A percentile compares a stretch with the other conserved stretches of the same genome.
These are phyloP conservation scores for Schizopygopsis pylzovi DNA, from an alignment of 2,797 vertebrate genomes.

Conservation along the genomic window DNA sequence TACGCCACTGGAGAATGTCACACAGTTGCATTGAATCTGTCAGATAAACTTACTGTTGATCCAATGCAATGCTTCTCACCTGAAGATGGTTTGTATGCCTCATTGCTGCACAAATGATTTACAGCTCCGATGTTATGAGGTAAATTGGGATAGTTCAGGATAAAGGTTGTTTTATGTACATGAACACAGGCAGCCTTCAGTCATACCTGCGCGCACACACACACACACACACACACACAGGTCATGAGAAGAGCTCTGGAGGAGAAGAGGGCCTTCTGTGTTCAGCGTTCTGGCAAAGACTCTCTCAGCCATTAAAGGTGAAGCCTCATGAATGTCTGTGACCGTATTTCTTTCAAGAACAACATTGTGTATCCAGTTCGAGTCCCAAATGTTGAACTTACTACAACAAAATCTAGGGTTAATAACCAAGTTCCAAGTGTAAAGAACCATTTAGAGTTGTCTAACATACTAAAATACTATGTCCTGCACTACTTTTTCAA, in stretches of 20 bases:
- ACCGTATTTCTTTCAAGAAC: slow-evolving; percentile 6
- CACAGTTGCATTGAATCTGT: slow-evolving; percentile 6
- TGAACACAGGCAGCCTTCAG: slow-evolving; percentile 49
- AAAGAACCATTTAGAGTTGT: background rate
- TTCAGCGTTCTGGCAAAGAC: slow-evolving; percentile 38
- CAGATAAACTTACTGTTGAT: slow-evolving; percentile 33
- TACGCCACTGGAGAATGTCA: background rate
- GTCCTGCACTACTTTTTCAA: background rate
- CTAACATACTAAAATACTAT: background rate
- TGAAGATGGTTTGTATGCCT: slow-evolving; percentile 22
- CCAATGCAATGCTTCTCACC: background rate
- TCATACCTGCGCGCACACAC: slow-evolving; percentile 20
- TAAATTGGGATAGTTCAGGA: slow-evolving; percentile 24
- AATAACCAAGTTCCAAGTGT: background rate
- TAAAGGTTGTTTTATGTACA: slow-evolving; percentile 41
- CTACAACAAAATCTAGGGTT: background rate
- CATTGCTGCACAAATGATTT: slow-evolving; percentile 20
- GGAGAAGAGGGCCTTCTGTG: slow-evolving; percentile 39
- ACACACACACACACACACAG: slow-evolving; percentile 13
- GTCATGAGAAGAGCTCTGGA: slow-evolving; percentile 41
- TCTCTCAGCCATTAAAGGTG: slow-evolving; percentile 21
- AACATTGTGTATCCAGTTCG: background rate
- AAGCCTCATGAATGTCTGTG: slow-evolving; percentile 29
- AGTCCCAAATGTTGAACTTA: background rate
- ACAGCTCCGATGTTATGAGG: slow-evolving; percentile 24